phyloP scores from a whole-genome alignment of 2,888 invertebrate species.

The Hedychridium roseum region DNA sequence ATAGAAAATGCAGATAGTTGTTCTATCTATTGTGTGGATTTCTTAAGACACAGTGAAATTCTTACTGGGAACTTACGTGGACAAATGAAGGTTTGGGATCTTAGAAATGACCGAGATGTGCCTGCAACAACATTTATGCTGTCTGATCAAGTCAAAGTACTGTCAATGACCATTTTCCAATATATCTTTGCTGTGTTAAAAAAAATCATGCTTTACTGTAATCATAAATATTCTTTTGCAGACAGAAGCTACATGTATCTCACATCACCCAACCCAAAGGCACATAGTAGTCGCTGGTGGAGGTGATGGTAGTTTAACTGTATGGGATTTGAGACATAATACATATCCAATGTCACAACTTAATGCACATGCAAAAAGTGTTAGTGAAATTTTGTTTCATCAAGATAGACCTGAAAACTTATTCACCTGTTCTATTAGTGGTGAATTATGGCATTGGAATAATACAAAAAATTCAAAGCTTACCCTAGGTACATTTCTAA shows the following conservation, averaged over 20 bases:
- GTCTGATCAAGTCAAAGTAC: slow-evolving; percentile 70
- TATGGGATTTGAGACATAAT: slow-evolving; percentile 90
- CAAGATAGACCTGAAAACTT: slow-evolving; percentile 85
- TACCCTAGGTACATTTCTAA: slow-evolving; percentile 43
- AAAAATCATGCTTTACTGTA: background rate
- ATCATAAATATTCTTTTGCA: slow-evolving; percentile 51
- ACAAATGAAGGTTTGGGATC: slow-evolving; percentile 89
- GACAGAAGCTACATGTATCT: slow-evolving; percentile 78
- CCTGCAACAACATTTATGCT: slow-evolving; percentile 77
- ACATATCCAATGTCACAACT: slow-evolving; percentile 83
- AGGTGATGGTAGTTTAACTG: slow-evolving; percentile 84
- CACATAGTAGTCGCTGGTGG: slow-evolving; percentile 87
- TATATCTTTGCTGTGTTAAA: background rate
- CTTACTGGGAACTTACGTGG: slow-evolving; percentile 88
- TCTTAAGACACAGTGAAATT: slow-evolving; percentile 77
- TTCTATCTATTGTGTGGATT: slow-evolving; percentile 79
- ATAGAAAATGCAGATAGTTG: slow-evolving; percentile 82
- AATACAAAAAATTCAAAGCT: slow-evolving; percentile 56
- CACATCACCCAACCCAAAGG: slow-evolving; percentile 86
- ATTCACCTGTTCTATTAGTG: slow-evolving; percentile 81
- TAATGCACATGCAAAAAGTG: slow-evolving; percentile 77
- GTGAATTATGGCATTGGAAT: slow-evolving; percentile 92
- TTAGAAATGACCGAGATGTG: slow-evolving; percentile 71
- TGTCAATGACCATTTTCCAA: background rate
- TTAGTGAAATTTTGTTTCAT: slow-evolving; percentile 89